Evolutionary conservation across 1,140 invertebrate genomes (phyloP).

Genomic region (Rhagoletis pomonella): DNA sequence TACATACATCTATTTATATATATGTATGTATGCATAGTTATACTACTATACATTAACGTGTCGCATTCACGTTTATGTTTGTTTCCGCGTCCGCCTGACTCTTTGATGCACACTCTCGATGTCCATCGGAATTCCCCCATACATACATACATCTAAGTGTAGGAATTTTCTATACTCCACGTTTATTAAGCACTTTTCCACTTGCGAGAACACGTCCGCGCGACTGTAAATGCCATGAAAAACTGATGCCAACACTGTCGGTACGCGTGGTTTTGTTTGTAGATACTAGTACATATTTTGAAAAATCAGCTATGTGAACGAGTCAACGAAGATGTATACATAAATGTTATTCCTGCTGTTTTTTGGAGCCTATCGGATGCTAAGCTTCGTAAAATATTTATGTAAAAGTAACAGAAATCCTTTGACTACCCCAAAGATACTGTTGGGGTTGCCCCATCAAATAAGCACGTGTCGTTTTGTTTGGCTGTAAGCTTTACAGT

Average conservation of each 20-base stretch:
- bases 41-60: neutral
- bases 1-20: neutral
- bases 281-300: no score
- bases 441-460: neutral
- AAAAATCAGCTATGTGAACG: neutral
- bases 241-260: conserved; percentile 13
- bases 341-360: neutral
- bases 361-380: neutral
- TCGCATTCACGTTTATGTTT: neutral
- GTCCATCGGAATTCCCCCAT: neutral
- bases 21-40: neutral
- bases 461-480: neutral
- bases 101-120: neutral
- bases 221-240: conserved; percentile 20
- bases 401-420: conserved; percentile 30
- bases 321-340: conserved; percentile 14
- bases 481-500: conserved; percentile 3
- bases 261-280: conserved; percentile 32
- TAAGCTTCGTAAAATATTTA: neutral
- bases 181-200: neutral
- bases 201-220: neutral
- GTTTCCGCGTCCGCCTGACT: conserved; percentile 3
- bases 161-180: neutral
- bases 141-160: neutral
- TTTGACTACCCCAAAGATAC: neutral